Evolutionary conservation across 1,140 invertebrate species (phyloP).

Genomic region (Drosophila sturtevanti): DNA sequence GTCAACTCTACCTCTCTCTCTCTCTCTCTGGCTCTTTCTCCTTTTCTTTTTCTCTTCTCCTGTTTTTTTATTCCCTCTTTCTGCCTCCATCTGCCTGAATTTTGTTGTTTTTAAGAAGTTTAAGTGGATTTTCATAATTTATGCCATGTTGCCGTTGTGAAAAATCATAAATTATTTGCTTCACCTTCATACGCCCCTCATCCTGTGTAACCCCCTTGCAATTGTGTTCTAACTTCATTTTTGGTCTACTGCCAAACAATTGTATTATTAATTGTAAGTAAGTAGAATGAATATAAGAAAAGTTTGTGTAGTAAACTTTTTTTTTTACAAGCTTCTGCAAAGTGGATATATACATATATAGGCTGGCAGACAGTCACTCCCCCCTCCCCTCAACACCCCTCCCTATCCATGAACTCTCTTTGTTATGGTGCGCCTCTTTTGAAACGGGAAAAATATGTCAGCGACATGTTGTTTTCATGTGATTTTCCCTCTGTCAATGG

Average conservation of each 20-base stretch:
- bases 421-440: neutral
- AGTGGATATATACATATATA: conserved; percentile 34
- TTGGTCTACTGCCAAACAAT: conserved; percentile 52
- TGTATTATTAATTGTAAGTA: conserved; percentile 78
- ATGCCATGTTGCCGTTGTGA: conserved; percentile 58
- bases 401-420: neutral
- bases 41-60: neutral
- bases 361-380: neutral
- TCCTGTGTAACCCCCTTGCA: neutral
- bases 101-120: conserved; percentile 60
- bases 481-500: conserved; percentile 58
- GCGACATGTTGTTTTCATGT: conserved; percentile 80
- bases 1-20: conserved; percentile 13
- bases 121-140: conserved; percentile 82
- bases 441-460: conserved; percentile 43
- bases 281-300: conserved; percentile 69
- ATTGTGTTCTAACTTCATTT: conserved; percentile 34
- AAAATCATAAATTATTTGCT: conserved; percentile 72
- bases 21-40: neutral
- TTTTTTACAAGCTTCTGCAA: conserved; percentile 55
- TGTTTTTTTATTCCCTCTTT: too few relatives aligned
- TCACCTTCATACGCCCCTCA: neutral
- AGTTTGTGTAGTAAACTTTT: conserved; percentile 60
- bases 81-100: conserved; percentile 11
- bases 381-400: neutral